Base-by-base conservation (phyloP, 2,888 invertebrate genomes). In the Dryadula phaetusa region DNA sequence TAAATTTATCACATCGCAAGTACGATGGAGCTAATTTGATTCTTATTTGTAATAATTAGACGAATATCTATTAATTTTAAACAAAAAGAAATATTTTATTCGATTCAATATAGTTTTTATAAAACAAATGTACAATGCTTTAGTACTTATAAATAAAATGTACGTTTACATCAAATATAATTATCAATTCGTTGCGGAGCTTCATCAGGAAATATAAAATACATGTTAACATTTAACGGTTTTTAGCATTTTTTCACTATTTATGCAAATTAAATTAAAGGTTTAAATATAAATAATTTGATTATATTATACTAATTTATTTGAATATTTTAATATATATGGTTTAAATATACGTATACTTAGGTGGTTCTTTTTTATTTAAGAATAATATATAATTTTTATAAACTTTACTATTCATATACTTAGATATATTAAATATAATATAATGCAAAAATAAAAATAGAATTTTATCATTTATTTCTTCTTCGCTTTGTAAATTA, bases 131-230 rank as follows among this genome's bases (percentile, higher is more conserved):
- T 16, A n/a, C n/a, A n/a, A n/a, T n/a, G n/a, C n/a, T n/a, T n/a
- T n/a, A n/a, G n/a, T n/a, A n/a, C n/a, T n/a, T n/a, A n/a, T n/a
- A 2, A 42, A 16, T 40, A n/a, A 14, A 10, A 16, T 16, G 22
- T 0, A 6, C 2, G 6, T 2, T 0, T 47, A 28, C 28, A 18
- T 32, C 5, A 52, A 18, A 52, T 10, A 52, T 5, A 34, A 56
- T 64, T 56, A 64, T 46, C 54, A 14, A 46, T 64, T 56, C 20
- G 54, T 54, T 64, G 22, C 46, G 3, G 18, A 34, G 32, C 20
- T 14, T 16, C 52, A 28, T 20, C 28, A 53, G 32, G 63, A 63
- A 63, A 54, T 20, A 52, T 32, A 44, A 6, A 34, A 34, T 18
- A 14, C 20, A 32, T n/a, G 6, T 16, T 42, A 52, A 40, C 12